Base-by-base conservation (phyloP, 2,888 invertebrate genomes). In the Trichacis sp. region DNA sequence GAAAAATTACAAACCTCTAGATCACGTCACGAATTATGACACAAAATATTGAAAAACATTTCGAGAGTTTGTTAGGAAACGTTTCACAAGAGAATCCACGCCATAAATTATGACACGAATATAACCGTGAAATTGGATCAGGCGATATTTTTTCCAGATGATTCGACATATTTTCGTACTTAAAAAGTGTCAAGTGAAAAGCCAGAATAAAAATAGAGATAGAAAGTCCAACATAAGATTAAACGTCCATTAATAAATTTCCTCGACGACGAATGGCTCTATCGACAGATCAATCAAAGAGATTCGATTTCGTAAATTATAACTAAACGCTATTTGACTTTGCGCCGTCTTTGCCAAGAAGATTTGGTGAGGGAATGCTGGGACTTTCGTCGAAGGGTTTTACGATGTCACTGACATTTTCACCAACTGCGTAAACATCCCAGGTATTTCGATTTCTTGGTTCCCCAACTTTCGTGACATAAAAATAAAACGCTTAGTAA, bases 171-270 rank as follows among this genome's bases (percentile, higher is more conserved):
- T 33, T 33, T 33, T 33, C 33, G 8, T n/a, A n/a, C 11, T 6
- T 33, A n/a, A 33, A 33, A 33, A 33, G n/a, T 33, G 33, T 33
- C 33, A 33, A 33, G 33, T 33, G 33, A 33, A n/a, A n/a, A n/a
- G n/a, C n/a, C n/a, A n/a, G n/a, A n/a, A n/a, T n/a, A n/a, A n/a
- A n/a, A n/a, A n/a, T n/a, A 33, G n/a, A 33, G 33, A 33, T 33
- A 33, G 33, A 33, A 33, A 33, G 33, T 33, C 33, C 5, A 33
- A 33, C 8, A 33, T 33, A 3, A n/a, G 33, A n/a, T 33, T n/a
- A n/a, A n/a, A n/a, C 11, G 33, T 11, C 8, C 33, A 33, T 33
- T n/a, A 33, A 33, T 33, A n/a, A n/a, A n/a, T n/a, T n/a, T n/a
- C n/a, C n/a, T n/a, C n/a, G n/a, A n/a, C n/a, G n/a, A n/a, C n/a